Base-by-base conservation (phyloP, 2,888 invertebrate species). In the Eurytoma adleriae region DNA sequence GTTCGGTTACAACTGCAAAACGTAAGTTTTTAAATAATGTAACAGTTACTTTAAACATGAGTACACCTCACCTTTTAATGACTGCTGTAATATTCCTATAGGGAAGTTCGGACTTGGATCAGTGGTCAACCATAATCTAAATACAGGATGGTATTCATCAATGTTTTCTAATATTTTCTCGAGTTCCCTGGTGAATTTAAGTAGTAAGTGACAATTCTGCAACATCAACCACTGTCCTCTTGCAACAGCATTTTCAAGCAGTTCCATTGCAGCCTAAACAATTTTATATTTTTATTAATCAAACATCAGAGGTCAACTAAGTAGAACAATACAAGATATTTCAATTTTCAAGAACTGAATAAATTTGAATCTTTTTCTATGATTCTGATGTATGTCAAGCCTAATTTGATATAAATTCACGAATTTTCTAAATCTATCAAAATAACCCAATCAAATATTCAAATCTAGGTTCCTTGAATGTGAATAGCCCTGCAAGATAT, bases 171-270 rank as follows among this genome's bases (percentile, higher is more conserved):
- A 91, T 84, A 94, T 93, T 88, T 97, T 97, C 90, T 98, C 98
- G 83, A 98, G 91, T 83, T 94, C 94, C 24, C 94, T 93, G 5
- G 97, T 93, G 92, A 98, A 98, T 4, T 93, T 92, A 13, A 97
- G 93, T 30, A 98, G 91, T 69, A 98, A 91, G 89, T 98, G 98
- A 82, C 97, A 98, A 91, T 98, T 98, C 92, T 98, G 98, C 30
- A 97, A 92, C 93, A 98, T 96, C 82, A 98, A 91, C 98, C 98
- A 98, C 86, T 96, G 95, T 0, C 98, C 98, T 88, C 95, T 93
- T 0, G 92, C 91, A 14, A 95, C 93, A 0, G 96, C 95, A 0
- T 92, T 92, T 82, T 95, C 94, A 16, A 97, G 89, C 12, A 96
- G 90, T 24, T 90, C 91, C 50, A 95, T 85, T 0, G 98, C 98